Evolutionary conservation across 2,888 invertebrate genomes (phyloP).

Genomic region (Troides helena): DNA sequence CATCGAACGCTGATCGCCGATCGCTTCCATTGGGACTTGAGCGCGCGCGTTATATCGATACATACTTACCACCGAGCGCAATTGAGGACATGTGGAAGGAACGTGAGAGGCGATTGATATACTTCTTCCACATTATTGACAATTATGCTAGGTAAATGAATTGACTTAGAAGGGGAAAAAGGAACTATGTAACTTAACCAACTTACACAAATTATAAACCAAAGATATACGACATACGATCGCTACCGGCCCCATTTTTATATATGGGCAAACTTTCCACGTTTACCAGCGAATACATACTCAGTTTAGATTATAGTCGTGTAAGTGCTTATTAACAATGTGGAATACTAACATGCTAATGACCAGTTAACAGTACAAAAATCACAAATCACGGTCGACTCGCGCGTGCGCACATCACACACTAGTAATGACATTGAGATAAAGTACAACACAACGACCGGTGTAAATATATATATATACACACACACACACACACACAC

Average conservation of each 20-base stretch:
- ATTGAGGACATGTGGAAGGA: no score
- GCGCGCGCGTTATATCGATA: not conserved
- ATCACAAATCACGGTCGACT: not conserved
- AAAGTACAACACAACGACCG: conserved; percentile 25
- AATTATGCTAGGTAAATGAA: conserved; percentile 7
- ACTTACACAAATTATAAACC: conserved; percentile 35
- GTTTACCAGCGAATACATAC: conserved; percentile 38
- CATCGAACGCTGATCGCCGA: not conserved
- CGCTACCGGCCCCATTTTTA: conserved; percentile 8
- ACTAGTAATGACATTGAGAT: conserved; percentile 1
- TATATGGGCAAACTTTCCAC: conserved; percentile 23
- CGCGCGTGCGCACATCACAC: conserved; percentile 13
- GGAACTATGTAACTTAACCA: not conserved
- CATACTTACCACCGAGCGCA: no score
- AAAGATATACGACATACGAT: conserved; percentile 29
- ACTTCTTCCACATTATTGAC: not conserved
- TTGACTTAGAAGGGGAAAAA: conserved; percentile 1
- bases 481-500: no score
- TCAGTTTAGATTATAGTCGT: conserved; percentile 34
- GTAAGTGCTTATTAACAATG: conserved; percentile 25
- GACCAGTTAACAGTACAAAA: conserved; percentile 24
- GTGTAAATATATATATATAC: no score
- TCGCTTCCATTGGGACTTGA: not conserved
- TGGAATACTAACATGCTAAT: not conserved
- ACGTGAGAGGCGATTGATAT: no score